Evolutionary conservation across 2,797 vertebrate species (phyloP).

Genomic region (Pipistrellus nathusii): DNA sequence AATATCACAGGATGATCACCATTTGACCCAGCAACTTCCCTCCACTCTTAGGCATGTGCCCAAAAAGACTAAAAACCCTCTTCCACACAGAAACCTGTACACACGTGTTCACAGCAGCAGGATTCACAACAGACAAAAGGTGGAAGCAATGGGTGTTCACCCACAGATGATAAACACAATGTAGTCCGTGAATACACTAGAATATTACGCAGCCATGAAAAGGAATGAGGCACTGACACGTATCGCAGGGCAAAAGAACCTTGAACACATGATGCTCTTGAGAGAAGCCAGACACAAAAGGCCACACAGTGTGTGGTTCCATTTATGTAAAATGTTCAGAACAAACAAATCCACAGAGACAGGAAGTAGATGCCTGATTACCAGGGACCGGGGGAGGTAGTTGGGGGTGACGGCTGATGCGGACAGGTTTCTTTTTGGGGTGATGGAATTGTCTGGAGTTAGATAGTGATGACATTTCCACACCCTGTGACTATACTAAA

Average conservation of each 20-base stretch:
- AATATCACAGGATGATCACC: not conserved
- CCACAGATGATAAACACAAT: too few relatives aligned
- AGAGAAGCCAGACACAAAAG: not conserved
- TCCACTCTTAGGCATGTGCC: not conserved
- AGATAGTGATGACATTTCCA: not conserved
- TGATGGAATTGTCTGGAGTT: not conserved
- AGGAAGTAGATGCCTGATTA: not conserved
- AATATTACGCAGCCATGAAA: accelerated
- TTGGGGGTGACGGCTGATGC: not conserved
- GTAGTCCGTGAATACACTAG: accelerated
- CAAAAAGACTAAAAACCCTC: not conserved
- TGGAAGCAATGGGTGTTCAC: not conserved
- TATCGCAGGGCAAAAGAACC: accelerated
- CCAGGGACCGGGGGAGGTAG: not conserved
- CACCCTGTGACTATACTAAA: not conserved
- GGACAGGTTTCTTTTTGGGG: not conserved
- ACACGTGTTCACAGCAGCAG: accelerated
- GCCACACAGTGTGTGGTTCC: not conserved
- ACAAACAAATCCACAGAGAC: not conserved
- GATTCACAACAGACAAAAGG: not conserved
- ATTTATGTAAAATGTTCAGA: not conserved
- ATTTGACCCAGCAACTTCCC: not conserved
- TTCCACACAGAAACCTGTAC: not conserved
- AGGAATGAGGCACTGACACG: too few relatives aligned
- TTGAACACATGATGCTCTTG: too few relatives aligned